These are phyloP conservation scores for Oryzaephilus surinamensis DNA, from an alignment of 1,140 invertebrate genomes.

Conservation along the genomic window DNA sequence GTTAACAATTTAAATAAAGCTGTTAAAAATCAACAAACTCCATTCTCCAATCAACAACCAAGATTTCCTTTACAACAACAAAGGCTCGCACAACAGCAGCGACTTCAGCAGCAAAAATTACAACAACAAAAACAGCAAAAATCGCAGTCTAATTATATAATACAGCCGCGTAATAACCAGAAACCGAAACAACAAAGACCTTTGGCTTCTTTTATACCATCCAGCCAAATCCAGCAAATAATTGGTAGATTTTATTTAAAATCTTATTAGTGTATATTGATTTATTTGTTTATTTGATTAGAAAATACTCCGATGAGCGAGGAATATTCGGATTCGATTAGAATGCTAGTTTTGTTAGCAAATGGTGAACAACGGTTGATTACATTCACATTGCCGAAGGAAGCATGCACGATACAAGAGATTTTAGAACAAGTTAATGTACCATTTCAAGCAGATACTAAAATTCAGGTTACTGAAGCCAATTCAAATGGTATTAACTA, in stretches of 20 bases:
- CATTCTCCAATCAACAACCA: constrained; percentile 27
- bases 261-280: background rate
- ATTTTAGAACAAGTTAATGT: constrained; percentile 63
- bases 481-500: constrained; percentile 61
- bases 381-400: constrained; percentile 64
- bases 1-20: too few relatives aligned
- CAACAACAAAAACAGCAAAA: constrained; percentile 17
- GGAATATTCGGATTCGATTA: constrained; percentile 40
- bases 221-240: constrained; percentile 31
- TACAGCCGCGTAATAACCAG: constrained; percentile 22
- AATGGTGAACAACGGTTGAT: constrained; percentile 66
- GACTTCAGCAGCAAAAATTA: background rate
- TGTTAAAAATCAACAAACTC: constrained; percentile 15
- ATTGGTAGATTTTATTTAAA: constrained; percentile 19
- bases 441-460: constrained; percentile 48
- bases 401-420: constrained; percentile 68
- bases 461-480: constrained; percentile 58
- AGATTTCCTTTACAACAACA: constrained; percentile 25
- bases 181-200: constrained; percentile 18
- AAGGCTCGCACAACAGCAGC: constrained; percentile 16
- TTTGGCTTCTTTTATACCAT: constrained; percentile 25
- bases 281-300: background rate
- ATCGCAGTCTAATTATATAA: constrained; percentile 27
- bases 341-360: constrained; percentile 62
- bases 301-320: constrained; percentile 9